Conservation (phyloP, 2,888 invertebrate genomes). For the Dicyrtoma fusca region DNA sequence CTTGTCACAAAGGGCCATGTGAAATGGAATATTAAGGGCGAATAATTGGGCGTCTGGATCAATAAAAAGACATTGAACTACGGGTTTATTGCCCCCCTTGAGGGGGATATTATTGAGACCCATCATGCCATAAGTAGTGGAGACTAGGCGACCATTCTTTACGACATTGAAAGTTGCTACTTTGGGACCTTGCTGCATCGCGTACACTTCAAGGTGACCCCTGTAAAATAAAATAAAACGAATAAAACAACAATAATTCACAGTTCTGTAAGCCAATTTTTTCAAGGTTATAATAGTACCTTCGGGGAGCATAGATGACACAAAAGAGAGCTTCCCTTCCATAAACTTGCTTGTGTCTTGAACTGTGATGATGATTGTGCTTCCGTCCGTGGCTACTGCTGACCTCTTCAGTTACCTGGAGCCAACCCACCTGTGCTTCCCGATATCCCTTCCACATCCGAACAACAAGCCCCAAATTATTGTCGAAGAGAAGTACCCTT, state of each 20-base stretch:
- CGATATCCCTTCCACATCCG: slow-evolving; percentile 95
- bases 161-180: slow-evolving; percentile 89
- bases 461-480: slow-evolving; percentile 75
- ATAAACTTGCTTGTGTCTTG: too few species aligned
- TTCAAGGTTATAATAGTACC: too few species aligned
- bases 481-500: slow-evolving; percentile 83
- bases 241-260: too few species aligned
- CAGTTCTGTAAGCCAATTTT: too few species aligned
- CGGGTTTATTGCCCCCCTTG: slow-evolving; percentile 66
- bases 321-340: slow-evolving; percentile 75
- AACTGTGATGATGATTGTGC: slow-evolving; percentile 28
- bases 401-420: slow-evolving; percentile 74
- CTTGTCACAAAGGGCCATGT: slow-evolving; percentile 81
- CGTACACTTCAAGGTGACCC: slow-evolving; percentile 83
- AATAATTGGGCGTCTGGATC: slow-evolving; percentile 82
- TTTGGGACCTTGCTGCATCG: slow-evolving; percentile 84
- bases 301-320: slow-evolving; percentile 88
- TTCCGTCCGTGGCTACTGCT: slow-evolving; percentile 40
- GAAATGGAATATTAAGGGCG: slow-evolving; percentile 85
- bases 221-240: too few species aligned
- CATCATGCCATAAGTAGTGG: slow-evolving; percentile 78
- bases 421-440: slow-evolving; percentile 92
- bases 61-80: slow-evolving; percentile 76
- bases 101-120: slow-evolving; percentile 67
- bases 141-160: slow-evolving; percentile 71